These are phyloP conservation scores for Xestia ashworthii DNA, from an alignment of 2,888 invertebrate genomes.

Conservation along the genomic window DNA sequence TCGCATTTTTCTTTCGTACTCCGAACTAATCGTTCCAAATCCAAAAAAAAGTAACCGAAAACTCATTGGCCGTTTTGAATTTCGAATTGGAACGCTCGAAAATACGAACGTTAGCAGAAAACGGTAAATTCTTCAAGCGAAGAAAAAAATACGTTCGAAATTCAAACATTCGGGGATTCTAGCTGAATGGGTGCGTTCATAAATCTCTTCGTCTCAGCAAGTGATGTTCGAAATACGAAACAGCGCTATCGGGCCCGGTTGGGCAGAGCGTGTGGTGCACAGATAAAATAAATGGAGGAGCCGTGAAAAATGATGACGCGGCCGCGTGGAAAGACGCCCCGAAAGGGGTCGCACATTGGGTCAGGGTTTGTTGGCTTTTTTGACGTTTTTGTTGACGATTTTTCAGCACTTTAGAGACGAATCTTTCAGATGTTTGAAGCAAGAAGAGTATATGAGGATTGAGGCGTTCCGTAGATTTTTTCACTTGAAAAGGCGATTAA, in stretches of 20 bases:
- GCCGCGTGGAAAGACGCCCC: slow-evolving; percentile 85
- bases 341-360: slow-evolving; percentile 85
- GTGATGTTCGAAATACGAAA: slow-evolving; percentile 87
- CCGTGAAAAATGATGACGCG: slow-evolving; percentile 90
- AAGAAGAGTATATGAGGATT: background rate
- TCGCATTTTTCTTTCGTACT: slow-evolving; percentile 42
- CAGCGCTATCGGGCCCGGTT: slow-evolving; percentile 81
- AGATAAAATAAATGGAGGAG: slow-evolving; percentile 90
- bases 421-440: background rate
- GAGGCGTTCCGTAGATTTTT: background rate
- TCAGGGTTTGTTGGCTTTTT: slow-evolving; percentile 73
- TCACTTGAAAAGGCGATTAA: background rate
- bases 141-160: slow-evolving; percentile 78
- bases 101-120: slow-evolving; percentile 70
- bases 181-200: slow-evolving; percentile 86
- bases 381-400: slow-evolving; percentile 21
- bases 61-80: slow-evolving; percentile 65
- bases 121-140: slow-evolving; percentile 70
- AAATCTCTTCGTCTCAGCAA: slow-evolving; percentile 88
- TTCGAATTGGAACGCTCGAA: slow-evolving; percentile 64
- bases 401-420: slow-evolving; percentile 13
- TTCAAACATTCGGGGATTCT: slow-evolving; percentile 85
- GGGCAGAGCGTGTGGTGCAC: slow-evolving; percentile 87
- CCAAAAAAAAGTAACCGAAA: slow-evolving; percentile 54
- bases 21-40: slow-evolving; percentile 55